Percentiles rank a stretch among this genome's conserved stretches.
phyloP scores from a whole-genome alignment of 2,888 invertebrate species.

The Dorcus hopei region DNA sequence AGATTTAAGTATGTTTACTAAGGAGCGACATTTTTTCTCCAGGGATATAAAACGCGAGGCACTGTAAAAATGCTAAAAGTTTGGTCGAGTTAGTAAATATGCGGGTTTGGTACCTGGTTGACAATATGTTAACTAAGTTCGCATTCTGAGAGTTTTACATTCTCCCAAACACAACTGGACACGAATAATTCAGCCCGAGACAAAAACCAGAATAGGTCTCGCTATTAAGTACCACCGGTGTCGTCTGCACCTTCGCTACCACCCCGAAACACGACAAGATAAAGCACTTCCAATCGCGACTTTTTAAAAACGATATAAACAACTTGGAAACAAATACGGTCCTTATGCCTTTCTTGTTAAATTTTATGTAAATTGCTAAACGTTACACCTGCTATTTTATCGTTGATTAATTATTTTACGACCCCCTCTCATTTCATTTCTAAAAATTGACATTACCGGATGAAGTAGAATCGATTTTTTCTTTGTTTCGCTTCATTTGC shows the following conservation, averaged over 20 bases:
- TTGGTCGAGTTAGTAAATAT: conserved; percentile 43
- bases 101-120: conserved; percentile 41
- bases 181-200: conserved; percentile 47
- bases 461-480: too few species aligned
- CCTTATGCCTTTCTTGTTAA: too few species aligned
- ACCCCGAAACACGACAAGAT: conserved; percentile 16
- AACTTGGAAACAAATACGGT: too few species aligned
- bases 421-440: too few species aligned
- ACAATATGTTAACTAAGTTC: conserved; percentile 48
- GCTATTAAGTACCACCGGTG: conserved; percentile 47
- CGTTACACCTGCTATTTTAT: too few species aligned
- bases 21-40: conserved; percentile 4
- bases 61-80: conserved; percentile 23
- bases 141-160: conserved; percentile 45
- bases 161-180: conserved; percentile 45
- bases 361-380: too few species aligned
- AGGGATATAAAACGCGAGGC: conserved; percentile 6
- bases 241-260: conserved; percentile 41
- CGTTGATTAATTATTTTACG: too few species aligned
- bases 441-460: too few species aligned
- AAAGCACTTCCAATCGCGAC: conserved; percentile 23
- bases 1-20: conserved; percentile 24
- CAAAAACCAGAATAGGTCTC: conserved; percentile 45
- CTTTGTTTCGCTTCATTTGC: too few species aligned
- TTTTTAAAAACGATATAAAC: too few species aligned